Evolutionary conservation across 2,888 invertebrate genomes (phyloP).

Genomic region (Baronia brevicornis): DNA sequence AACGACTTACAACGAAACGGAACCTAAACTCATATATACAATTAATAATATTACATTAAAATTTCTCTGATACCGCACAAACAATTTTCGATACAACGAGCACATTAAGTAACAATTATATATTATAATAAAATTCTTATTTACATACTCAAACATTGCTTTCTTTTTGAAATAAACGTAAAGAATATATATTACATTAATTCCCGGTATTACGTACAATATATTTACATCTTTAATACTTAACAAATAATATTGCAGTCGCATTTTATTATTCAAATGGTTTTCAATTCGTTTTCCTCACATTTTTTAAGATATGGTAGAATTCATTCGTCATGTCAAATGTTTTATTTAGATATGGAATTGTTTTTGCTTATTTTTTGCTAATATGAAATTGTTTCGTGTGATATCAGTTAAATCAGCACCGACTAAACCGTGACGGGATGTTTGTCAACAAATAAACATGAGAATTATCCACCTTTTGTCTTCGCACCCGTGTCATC

Average conservation of each 20-base stretch:
- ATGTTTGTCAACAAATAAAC: too few relatives aligned
- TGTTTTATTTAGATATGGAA: too few relatives aligned
- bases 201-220: conserved; percentile 47
- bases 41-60: conserved; percentile 27
- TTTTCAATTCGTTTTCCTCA: conserved; percentile 2
- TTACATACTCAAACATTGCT: conserved; percentile 66
- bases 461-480: too few relatives aligned
- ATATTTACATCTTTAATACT: conserved; percentile 50
- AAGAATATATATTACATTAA: conserved; percentile 34
- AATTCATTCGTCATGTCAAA: too few relatives aligned
- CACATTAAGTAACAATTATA: conserved; percentile 65
- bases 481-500: too few relatives aligned
- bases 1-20: conserved; percentile 8
- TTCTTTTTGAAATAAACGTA: conserved; percentile 38
- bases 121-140: conserved; percentile 52
- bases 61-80: conserved; percentile 45
- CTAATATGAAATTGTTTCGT: too few relatives aligned
- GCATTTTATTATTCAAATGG: conserved; percentile 2
- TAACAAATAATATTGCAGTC: conserved; percentile 66
- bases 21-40: conserved; percentile 9
- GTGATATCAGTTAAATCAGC: too few relatives aligned
- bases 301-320: too few relatives aligned
- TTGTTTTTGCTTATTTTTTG: too few relatives aligned
- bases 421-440: too few relatives aligned
- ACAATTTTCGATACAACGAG: conserved; percentile 50